Conservation (phyloP, 2,797 vertebrate species). For the Schizopygopsis malacanthus region DNA sequence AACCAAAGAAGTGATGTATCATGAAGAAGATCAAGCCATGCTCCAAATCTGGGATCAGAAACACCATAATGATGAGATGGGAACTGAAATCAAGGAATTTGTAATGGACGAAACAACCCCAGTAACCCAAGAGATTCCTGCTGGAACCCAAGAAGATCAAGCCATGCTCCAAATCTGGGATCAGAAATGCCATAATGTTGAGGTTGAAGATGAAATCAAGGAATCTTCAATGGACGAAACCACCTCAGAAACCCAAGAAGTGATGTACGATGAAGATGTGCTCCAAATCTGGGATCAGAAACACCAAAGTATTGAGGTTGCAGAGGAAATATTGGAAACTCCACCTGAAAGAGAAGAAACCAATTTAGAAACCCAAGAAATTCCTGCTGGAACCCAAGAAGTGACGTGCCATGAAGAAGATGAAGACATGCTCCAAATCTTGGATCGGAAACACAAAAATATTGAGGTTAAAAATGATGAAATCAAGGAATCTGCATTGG, state of each 20-base stretch:
- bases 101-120: neutral
- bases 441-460: neutral
- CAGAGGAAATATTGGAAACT: neutral
- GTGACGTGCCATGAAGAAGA: neutral
- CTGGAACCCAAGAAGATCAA: neutral
- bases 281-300: neutral
- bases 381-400: neutral
- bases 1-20: too few species aligned
- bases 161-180: neutral
- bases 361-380: neutral
- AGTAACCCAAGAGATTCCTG: too few species aligned
- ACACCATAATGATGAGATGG: too few species aligned
- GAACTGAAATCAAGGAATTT: too few species aligned
- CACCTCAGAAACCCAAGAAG: neutral
- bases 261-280: neutral
- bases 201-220: neutral
- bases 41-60: too few species aligned
- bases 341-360: neutral
- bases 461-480: neutral
- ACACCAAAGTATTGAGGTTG: too few species aligned
- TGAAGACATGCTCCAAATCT: neutral
- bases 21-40: too few species aligned
- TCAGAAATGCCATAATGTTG: neutral
- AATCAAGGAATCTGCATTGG: neutral
- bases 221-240: neutral